These are phyloP conservation scores for Pseudomyrmex sp. DNA, from an alignment of 1,140 invertebrate species.

Conservation along the genomic window DNA sequence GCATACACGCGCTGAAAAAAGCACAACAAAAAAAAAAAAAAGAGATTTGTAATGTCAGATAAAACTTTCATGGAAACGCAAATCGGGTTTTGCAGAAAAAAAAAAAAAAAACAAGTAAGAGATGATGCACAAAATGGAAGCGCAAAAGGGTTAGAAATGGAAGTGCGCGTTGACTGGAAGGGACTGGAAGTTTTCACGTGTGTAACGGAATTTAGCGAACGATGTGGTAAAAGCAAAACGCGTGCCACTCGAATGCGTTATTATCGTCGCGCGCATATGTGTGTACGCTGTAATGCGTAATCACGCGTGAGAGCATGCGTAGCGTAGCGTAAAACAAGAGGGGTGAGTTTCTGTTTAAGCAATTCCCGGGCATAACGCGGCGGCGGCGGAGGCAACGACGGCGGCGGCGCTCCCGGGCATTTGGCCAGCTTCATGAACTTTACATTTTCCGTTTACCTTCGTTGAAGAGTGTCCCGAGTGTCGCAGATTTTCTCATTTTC, in stretches of 20 bases:
- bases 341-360: slow-evolving; percentile 57
- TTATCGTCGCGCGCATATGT: slow-evolving; percentile 41
- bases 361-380: slow-evolving; percentile 46
- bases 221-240: slow-evolving; percentile 61
- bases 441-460: slow-evolving; percentile 51
- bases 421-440: slow-evolving; percentile 51
- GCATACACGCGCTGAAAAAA: no score
- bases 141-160: slow-evolving; percentile 32
- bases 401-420: slow-evolving; percentile 18
- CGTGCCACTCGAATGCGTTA: slow-evolving; percentile 43
- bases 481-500: slow-evolving; percentile 38
- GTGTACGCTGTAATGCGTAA: slow-evolving; percentile 51
- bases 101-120: neutral
- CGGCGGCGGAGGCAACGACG: neutral
- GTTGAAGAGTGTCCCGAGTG: slow-evolving; percentile 4
- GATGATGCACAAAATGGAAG: neutral
- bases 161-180: slow-evolving; percentile 34
- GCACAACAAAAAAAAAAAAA: neutral
- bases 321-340: slow-evolving; percentile 40
- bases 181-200: slow-evolving; percentile 43
- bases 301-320: slow-evolving; percentile 51
- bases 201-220: slow-evolving; percentile 57
- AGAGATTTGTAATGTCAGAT: neutral
- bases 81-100: slow-evolving; percentile 16
- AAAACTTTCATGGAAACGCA: neutral